Conservation (phyloP, 2,797 vertebrate genomes). For the Okamejei kenojei region DNA sequence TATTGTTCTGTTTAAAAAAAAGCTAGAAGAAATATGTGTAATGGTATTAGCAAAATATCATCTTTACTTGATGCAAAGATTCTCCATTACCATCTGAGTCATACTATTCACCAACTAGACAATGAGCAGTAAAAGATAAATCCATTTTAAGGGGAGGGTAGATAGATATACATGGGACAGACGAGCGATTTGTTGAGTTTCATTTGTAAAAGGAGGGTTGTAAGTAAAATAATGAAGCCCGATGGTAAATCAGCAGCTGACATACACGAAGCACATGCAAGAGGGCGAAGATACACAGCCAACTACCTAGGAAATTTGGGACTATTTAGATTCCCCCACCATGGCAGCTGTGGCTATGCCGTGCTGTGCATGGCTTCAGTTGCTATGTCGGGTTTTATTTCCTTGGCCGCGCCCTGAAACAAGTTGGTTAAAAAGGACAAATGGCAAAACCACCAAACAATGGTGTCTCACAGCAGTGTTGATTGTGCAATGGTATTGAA, state of each 20-base stretch:
- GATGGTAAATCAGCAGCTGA: neutral
- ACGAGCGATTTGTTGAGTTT: neutral
- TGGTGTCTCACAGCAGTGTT: neutral
- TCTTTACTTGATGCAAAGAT: neutral
- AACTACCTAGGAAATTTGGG: neutral
- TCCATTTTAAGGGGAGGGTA: neutral
- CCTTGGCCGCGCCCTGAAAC: neutral
- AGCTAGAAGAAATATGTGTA: neutral
- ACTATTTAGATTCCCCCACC: neutral
- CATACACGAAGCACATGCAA: neutral
- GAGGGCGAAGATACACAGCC: neutral
- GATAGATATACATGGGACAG: neutral
- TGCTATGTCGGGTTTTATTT: slow-evolving; percentile 2
- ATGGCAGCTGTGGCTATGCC: neutral
- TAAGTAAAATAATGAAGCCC: neutral
- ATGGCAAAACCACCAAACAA: neutral
- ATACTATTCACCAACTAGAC: neutral
- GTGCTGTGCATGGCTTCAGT: neutral
- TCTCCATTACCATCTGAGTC: neutral
- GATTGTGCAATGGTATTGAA: neutral
- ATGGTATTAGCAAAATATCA: neutral
- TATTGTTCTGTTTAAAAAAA: neutral
- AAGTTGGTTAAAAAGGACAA: neutral
- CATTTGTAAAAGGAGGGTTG: neutral
- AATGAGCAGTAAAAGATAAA: neutral